Conservation (phyloP, 2,113 vertebrate species). For the Symphodus melops region DNA sequence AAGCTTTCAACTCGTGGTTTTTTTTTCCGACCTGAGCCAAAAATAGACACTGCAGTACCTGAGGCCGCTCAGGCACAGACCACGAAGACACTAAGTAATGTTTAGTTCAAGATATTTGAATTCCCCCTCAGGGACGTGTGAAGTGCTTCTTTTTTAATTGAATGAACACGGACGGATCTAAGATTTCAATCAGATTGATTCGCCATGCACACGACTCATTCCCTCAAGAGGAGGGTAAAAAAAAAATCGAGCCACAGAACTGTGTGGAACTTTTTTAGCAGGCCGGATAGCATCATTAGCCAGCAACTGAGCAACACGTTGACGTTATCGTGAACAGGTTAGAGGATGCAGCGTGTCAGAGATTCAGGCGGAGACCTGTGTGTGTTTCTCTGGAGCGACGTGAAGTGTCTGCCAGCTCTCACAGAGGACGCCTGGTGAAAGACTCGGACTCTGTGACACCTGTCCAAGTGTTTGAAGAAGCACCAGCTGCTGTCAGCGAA, state of each 20-base stretch:
- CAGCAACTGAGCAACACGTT: no score
- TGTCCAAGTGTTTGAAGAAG: neutral
- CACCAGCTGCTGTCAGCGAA: neutral
- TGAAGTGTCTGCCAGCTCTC: neutral
- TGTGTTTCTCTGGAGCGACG: neutral
- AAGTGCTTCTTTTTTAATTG: no score
- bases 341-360: neutral
- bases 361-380: neutral
- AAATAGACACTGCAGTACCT: neutral
- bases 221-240: no score
- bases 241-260: no score
- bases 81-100: neutral
- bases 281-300: no score
- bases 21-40: neutral
- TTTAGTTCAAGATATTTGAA: no score
- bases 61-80: neutral
- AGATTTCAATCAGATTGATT: no score
- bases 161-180: no score
- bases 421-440: neutral
- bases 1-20: neutral
- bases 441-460: neutral
- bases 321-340: neutral
- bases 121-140: no score
- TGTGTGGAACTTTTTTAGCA: no score
- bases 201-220: no score